Conservation (phyloP, 2,113 vertebrate species). For the Chiloscyllium plagiosum region DNA sequence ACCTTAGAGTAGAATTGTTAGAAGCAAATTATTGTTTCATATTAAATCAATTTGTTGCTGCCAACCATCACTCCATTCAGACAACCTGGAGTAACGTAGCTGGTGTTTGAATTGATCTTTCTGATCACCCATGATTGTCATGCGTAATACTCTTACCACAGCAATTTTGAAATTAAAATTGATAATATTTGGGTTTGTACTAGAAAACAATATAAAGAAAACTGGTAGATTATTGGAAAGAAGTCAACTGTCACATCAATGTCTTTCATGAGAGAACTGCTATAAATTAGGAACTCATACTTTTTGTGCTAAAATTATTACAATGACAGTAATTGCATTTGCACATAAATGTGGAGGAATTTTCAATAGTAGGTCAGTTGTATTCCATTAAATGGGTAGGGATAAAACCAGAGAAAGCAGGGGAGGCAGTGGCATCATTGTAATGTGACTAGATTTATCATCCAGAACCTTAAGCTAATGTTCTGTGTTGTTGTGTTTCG, state of each 20-base stretch:
- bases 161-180: not conserved
- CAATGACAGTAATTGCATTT: not conserved
- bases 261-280: not conserved
- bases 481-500: no score
- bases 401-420: not conserved
- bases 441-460: no score
- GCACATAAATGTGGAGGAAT: not conserved
- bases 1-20: not conserved
- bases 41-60: not conserved
- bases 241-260: not conserved
- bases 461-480: no score
- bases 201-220: not conserved
- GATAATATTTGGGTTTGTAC: not conserved
- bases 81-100: not conserved
- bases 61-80: not conserved
- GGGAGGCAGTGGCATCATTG: no score
- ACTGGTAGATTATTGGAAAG: not conserved
- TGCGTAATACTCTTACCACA: not conserved
- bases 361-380: not conserved
- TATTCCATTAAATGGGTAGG: not conserved
- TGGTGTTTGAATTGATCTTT: not conserved
- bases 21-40: not conserved
- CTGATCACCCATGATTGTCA: not conserved
- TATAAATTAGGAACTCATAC: not conserved
- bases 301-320: not conserved